Conservation (phyloP, 2,797 vertebrate genomes). For the Spinibarbus caldwelli region DNA sequence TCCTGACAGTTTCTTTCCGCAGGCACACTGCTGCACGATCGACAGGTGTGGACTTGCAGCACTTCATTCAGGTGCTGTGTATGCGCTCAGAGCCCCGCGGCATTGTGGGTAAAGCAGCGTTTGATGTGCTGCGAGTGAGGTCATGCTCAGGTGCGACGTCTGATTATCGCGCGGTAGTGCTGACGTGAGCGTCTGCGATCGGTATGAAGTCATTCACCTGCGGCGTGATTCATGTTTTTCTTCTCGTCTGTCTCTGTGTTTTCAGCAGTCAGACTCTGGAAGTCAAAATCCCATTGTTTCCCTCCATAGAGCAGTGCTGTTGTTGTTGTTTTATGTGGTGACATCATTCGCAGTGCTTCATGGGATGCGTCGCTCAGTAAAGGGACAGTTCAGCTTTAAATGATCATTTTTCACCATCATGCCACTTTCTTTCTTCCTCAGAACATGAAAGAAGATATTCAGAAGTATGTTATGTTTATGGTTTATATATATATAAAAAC, state of each 20-base stretch:
- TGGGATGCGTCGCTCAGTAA: neutral
- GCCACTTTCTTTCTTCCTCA: neutral
- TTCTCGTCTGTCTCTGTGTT: neutral
- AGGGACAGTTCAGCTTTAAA: neutral
- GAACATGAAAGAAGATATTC: no score
- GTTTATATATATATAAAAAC: no score
- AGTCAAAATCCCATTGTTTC: neutral
- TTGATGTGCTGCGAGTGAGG: neutral
- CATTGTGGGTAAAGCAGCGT: conserved; percentile 19
- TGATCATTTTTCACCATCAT: neutral
- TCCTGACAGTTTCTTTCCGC: no score
- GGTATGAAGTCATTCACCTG: neutral
- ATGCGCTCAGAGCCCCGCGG: neutral
- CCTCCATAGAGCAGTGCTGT: neutral
- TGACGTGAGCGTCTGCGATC: neutral
- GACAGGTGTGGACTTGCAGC: conserved; percentile 29
- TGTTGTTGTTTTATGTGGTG: neutral
- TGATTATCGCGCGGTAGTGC: neutral
- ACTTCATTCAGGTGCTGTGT: neutral
- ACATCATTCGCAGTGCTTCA: neutral
- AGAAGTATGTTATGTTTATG: no score
- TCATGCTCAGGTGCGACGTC: neutral
- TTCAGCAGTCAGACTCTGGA: neutral
- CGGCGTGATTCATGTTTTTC: neutral
- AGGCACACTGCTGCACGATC: neutral